Conservation (phyloP, 2,797 vertebrate genomes). For the Mormyrops boulengeri region DNA sequence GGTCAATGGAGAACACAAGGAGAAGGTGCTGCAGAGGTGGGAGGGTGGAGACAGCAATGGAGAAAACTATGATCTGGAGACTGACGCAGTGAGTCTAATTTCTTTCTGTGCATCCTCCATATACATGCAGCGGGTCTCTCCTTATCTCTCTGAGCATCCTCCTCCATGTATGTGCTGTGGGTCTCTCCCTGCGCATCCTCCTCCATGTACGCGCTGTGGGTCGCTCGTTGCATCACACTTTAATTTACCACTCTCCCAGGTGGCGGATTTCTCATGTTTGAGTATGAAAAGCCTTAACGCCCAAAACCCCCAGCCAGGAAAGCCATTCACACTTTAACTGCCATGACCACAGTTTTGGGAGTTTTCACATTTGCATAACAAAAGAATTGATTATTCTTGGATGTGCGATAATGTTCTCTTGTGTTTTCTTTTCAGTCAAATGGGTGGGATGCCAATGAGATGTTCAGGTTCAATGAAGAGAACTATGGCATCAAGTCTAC, state of each 20-base stretch:
- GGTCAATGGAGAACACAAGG: conserved; percentile 85
- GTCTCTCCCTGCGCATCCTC: not conserved
- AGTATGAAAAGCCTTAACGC: not conserved
- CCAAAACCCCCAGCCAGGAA: not conserved
- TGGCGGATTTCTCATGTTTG: not conserved
- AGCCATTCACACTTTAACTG: not conserved
- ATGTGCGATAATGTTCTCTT: not conserved
- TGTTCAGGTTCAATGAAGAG: conserved; percentile 89
- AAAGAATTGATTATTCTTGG: not conserved
- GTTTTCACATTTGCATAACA: not conserved
- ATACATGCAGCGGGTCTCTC: not conserved
- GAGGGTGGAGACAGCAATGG: conserved; percentile 84
- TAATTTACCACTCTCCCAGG: not conserved
- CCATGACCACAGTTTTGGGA: not conserved
- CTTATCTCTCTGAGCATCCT: not conserved
- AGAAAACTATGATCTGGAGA: conserved; percentile 81
- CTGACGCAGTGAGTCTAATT: conserved; percentile 68
- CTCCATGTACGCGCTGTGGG: not conserved
- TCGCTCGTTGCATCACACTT: not conserved
- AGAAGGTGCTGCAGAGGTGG: conserved; percentile 86
- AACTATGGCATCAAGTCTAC: conserved; percentile 88
- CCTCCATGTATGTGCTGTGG: not conserved
- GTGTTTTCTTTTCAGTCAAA: conserved; percentile 64
- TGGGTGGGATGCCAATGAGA: conserved; percentile 90
- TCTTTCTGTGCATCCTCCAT: not conserved